Base-by-base conservation (phyloP, 2,888 invertebrate species). In the Tipula confusa region DNA sequence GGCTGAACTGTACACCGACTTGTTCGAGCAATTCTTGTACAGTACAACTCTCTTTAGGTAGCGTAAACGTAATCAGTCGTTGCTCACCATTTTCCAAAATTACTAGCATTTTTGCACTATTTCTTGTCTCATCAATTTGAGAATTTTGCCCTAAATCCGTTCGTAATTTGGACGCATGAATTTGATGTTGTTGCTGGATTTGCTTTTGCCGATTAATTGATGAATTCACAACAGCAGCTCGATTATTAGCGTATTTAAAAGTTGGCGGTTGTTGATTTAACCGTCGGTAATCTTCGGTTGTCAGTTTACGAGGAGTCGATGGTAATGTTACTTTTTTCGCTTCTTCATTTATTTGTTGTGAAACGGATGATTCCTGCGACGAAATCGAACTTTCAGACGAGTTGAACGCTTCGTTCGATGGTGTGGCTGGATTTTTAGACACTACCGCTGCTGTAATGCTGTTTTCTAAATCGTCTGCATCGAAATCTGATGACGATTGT, bases 11-110 rank as follows among this genome's bases (percentile, higher is more conserved):
- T 86, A 95, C 94, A 85, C 87, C 88, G 86, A 94, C 94, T 91
- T 95, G 95, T 88, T 95, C 95, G 84, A 95, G 89, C 85, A 95
- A 93, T 90, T 95, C 95, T 88, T 95, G 94, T 83, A 95, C 93
- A 0, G 95, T 95, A 88, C 95, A 95, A 85, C 94, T 94, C 88
- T 95, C 95, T 87, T 94, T 93, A 6, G 95, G 95, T 86, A 95
- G 90, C 84, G 95, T 95, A 88, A 95, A 95, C 9, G 95, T 95
- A 83, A 95, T 95, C 84, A 95, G 90, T 87, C 95, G 92, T 88
- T 95, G 95, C 89, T 95, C 95, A 13, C 95, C 95, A 85, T 93
- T 94, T 86, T 93, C 93, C 83, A 95, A 90, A 85, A 95, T 92
- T 64, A 95, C 94, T 86, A 95, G 90, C 95, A 95, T 95, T 88